These are phyloP conservation scores for Zaprionus tsacasi DNA, from an alignment of 1,140 invertebrate species.

Conservation along the genomic window DNA sequence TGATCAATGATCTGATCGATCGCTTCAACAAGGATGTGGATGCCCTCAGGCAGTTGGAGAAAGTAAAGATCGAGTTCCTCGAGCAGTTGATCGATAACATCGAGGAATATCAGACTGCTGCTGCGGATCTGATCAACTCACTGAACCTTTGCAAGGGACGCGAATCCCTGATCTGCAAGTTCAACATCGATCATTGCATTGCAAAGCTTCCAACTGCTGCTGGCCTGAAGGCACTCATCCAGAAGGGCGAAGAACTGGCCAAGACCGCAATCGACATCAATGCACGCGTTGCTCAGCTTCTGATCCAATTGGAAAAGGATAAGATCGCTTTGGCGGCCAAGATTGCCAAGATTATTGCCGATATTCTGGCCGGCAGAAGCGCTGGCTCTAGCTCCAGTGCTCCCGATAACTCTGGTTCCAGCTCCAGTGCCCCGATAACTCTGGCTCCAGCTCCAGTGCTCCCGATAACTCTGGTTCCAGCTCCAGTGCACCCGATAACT, in stretches of 20 bases:
- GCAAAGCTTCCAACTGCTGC: not conserved
- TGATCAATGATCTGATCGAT: slow-evolving; percentile 25
- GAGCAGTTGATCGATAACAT: not conserved
- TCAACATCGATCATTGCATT: not conserved
- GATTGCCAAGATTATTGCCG: not conserved
- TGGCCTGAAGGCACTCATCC: not conserved
- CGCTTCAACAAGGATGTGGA: not conserved
- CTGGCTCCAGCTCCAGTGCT: not conserved
- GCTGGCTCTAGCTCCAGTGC: not conserved
- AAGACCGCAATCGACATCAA: not conserved
- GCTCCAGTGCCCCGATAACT: not conserved
- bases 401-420: not conserved
- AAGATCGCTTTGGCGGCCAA: not conserved
- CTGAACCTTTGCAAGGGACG: not conserved
- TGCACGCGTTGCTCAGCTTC: not conserved
- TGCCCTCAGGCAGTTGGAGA: slow-evolving; percentile 34
- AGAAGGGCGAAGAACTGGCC: not conserved
- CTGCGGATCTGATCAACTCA: not conserved
- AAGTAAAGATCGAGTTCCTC: not conserved
- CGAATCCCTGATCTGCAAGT: not conserved
- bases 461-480: not conserved
- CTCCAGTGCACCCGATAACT: not conserved
- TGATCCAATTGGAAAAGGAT: not conserved
- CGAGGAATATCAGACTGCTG: not conserved
- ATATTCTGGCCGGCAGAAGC: not conserved